These are phyloP conservation scores for Maniola hyperantus DNA, from an alignment of 2,888 invertebrate species.

Conservation along the genomic window DNA sequence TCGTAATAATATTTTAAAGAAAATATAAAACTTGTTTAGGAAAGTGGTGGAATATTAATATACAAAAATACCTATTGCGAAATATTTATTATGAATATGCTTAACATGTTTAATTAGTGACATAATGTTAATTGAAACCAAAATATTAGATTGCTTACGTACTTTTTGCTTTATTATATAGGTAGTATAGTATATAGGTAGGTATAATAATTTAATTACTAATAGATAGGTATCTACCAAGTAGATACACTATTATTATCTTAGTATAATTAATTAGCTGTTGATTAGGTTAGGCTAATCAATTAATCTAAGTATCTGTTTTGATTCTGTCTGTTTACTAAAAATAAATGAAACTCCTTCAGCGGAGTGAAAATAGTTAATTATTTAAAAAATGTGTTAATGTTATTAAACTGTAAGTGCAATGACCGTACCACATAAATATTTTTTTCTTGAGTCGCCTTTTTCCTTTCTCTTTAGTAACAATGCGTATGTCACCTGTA, in stretches of 20 bases:
- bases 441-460: constrained; percentile 7
- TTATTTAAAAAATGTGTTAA: neutral
- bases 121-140: neutral
- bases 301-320: too few relatives aligned
- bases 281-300: too few relatives aligned
- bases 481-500: constrained; percentile 38
- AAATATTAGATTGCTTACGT: neutral
- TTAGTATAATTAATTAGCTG: too few relatives aligned
- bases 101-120: neutral
- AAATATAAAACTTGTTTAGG: constrained; percentile 62
- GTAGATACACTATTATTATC: too few relatives aligned
- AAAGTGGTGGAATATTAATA: constrained; percentile 31
- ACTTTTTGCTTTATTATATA: neutral
- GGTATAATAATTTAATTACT: too few relatives aligned
- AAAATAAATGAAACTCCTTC: neutral
- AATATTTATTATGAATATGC: neutral
- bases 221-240: too few relatives aligned
- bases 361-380: neutral
- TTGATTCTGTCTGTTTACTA: neutral
- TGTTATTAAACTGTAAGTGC: constrained; percentile 2
- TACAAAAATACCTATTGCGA: constrained; percentile 12
- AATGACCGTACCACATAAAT: constrained; percentile 16
- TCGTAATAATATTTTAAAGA: constrained; percentile 34
- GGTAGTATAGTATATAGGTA: too few relatives aligned
- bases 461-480: constrained; percentile 28